Conservation (phyloP, 2,888 invertebrate species). For the Troglohyphantes excavatus region DNA sequence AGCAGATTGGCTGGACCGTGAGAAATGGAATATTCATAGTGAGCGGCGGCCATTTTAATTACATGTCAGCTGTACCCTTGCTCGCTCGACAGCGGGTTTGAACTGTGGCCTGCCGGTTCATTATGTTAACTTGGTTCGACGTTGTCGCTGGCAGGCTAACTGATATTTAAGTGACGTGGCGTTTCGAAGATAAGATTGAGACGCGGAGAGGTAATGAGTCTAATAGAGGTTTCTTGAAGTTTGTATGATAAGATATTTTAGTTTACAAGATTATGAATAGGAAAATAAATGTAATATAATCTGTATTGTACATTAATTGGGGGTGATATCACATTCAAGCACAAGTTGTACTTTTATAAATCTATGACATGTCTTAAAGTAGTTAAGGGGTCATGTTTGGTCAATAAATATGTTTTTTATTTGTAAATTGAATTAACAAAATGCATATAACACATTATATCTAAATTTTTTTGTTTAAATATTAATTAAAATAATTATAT, state of each 20-base stretch:
- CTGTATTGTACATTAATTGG: too few relatives aligned
- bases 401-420: too few relatives aligned
- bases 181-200: neutral
- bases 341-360: too few relatives aligned
- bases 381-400: too few relatives aligned
- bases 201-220: neutral
- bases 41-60: constrained; percentile 67
- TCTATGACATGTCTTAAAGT: too few relatives aligned
- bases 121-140: constrained; percentile 62
- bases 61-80: constrained; percentile 57
- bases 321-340: too few relatives aligned
- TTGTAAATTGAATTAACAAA: too few relatives aligned
- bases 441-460: too few relatives aligned
- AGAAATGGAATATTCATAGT: constrained; percentile 77
- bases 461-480: too few relatives aligned
- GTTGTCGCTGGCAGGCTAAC: constrained; percentile 32
- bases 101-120: constrained; percentile 45
- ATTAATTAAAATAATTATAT: too few relatives aligned
- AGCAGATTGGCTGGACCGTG: constrained; percentile 52
- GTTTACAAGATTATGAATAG: neutral
- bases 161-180: constrained; percentile 59
- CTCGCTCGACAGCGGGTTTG: constrained; percentile 31
- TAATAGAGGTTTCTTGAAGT: neutral
- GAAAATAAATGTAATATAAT: too few relatives aligned
- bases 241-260: neutral